Evolutionary conservation across 2,888 invertebrate genomes (phyloP).

Genomic region (Phortica okadai): DNA sequence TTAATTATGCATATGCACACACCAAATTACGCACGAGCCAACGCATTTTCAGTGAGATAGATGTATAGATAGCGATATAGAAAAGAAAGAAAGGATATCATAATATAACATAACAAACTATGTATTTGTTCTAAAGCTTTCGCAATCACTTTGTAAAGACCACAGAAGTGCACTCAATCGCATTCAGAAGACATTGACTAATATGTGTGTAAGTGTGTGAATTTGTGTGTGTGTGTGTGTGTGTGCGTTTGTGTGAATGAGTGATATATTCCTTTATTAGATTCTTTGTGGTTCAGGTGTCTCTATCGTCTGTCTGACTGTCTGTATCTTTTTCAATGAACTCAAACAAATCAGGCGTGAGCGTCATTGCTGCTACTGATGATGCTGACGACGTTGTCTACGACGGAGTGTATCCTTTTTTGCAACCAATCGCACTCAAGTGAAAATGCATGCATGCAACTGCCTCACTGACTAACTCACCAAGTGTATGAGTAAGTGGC

Average conservation of each 20-base stretch:
- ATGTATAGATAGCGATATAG: neutral
- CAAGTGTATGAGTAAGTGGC: slow-evolving; percentile 2
- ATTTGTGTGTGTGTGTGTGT: neutral
- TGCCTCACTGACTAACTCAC: neutral
- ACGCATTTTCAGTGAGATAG: slow-evolving; percentile 51
- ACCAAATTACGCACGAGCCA: slow-evolving; percentile 65
- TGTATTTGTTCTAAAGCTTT: neutral
- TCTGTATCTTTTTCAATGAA: neutral
- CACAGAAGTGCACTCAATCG: slow-evolving; percentile 34
- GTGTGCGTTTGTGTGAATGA: too few relatives aligned
- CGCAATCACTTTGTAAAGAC: slow-evolving; percentile 13
- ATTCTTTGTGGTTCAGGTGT: slow-evolving; percentile 7
- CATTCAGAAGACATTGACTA: slow-evolving; percentile 17
- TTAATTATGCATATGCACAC: slow-evolving; percentile 67
- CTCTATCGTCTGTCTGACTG: neutral
- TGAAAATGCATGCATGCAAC: slow-evolving; percentile 18
- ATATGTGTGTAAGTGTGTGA: neutral
- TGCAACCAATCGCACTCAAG: slow-evolving; percentile 17
- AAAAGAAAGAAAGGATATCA: too few relatives aligned
- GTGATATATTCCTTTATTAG: neutral
- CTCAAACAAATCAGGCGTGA: slow-evolving; percentile 24
- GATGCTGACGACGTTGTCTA: neutral
- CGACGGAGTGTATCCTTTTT: neutral
- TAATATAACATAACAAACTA: too few relatives aligned
- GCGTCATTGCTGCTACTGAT: neutral